Conservation (phyloP, 1,140 invertebrate species). For the Zaprionus camerounensis region DNA sequence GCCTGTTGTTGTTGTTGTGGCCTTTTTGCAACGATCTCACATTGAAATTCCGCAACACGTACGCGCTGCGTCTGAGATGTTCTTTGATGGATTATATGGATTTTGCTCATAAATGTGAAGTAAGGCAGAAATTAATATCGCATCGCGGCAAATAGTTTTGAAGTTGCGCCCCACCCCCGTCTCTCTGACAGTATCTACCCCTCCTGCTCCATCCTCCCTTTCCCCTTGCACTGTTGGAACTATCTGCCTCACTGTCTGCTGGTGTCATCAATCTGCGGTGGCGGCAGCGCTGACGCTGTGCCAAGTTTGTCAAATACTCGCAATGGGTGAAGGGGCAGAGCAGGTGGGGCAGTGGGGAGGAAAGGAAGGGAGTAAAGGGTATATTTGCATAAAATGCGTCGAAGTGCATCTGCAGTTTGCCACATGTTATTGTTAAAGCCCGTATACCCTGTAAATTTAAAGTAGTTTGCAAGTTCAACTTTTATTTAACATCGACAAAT, state of each 20-base stretch:
- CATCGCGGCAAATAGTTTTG: constrained; percentile 74
- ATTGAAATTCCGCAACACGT: constrained; percentile 80
- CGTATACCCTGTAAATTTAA: constrained; percentile 16
- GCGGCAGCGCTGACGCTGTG: constrained; percentile 43
- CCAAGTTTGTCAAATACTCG: constrained; percentile 71
- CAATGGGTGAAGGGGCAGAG: background rate
- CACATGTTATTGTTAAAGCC: constrained; percentile 26
- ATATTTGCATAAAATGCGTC: constrained; percentile 71
- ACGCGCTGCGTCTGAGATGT: constrained; percentile 72
- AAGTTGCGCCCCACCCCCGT: constrained; percentile 27
- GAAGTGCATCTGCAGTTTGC: constrained; percentile 48
- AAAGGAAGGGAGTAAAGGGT: background rate
- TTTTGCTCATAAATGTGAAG: constrained; percentile 77
- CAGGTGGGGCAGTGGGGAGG: background rate
- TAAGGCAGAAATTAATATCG: constrained; percentile 47
- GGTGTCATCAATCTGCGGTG: constrained; percentile 75
- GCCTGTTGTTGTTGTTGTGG: background rate
- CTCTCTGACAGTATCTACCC: too few species aligned
- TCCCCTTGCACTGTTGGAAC: background rate
- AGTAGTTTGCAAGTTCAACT: background rate
- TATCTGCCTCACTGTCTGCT: constrained; percentile 5
- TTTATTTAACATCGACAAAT: too few species aligned
- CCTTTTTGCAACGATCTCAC: constrained; percentile 50
- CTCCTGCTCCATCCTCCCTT: too few species aligned
- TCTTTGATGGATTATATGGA: constrained; percentile 83